phyloP scores from a whole-genome alignment of 2,888 invertebrate species.

The Entomobrya multifasciata region DNA sequence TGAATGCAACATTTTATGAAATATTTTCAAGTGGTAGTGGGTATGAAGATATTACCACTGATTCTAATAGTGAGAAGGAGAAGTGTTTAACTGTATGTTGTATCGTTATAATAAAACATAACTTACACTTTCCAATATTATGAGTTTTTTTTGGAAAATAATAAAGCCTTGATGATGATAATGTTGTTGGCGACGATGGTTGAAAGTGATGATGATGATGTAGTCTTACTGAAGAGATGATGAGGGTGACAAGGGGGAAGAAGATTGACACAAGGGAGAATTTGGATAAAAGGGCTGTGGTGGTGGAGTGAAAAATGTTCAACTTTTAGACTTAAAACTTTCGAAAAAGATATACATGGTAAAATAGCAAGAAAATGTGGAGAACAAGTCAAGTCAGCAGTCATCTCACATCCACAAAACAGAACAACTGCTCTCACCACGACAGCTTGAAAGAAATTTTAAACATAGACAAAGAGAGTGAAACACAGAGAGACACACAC shows the following conservation, averaged over 20 bases:
- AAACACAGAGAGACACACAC: no score
- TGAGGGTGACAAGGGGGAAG: slow-evolving; percentile 62
- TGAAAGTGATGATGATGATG: no score
- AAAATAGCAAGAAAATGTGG: background rate
- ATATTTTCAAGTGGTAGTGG: background rate
- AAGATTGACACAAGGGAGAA: slow-evolving; percentile 67
- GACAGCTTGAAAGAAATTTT: slow-evolving; percentile 33
- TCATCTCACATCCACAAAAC: no score
- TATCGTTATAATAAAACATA: slow-evolving; percentile 14
- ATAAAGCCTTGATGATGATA: slow-evolving; percentile 46
- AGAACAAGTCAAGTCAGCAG: background rate
- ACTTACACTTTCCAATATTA: slow-evolving; percentile 24
- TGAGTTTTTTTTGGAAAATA: background rate
- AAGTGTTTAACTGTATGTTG: slow-evolving; percentile 45
- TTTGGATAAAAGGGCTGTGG: slow-evolving; percentile 58
- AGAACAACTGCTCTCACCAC: background rate
- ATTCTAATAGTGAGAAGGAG: slow-evolving; percentile 54
- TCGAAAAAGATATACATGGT: background rate
- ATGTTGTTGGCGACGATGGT: slow-evolving; percentile 51
- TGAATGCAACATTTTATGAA: background rate
- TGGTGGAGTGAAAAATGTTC: slow-evolving; percentile 51
- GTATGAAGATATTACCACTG: background rate
- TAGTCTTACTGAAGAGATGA: slow-evolving; percentile 42
- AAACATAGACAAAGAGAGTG: no score
- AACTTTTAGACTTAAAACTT: slow-evolving; percentile 54